Evolutionary conservation across 2,797 vertebrate species (phyloP).

Genomic region (Sternarchorhynchus goeldii): DNA sequence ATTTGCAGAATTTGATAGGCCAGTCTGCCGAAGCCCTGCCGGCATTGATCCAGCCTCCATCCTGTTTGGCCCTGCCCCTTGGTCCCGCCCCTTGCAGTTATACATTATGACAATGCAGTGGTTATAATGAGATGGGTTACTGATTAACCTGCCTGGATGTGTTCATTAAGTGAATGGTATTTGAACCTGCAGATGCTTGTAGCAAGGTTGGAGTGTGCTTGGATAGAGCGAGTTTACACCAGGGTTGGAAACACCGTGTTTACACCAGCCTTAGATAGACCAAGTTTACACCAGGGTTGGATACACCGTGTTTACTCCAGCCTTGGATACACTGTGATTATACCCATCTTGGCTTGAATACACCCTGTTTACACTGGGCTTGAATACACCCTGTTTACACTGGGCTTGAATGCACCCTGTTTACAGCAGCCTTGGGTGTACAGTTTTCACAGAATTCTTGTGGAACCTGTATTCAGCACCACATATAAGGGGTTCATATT

Average conservation of each 20-base stretch:
- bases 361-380: too few species aligned
- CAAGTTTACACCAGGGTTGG: too few species aligned
- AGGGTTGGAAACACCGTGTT: too few species aligned
- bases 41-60: constrained; percentile 33
- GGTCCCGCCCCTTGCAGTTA: constrained; percentile 14
- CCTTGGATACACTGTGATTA: too few species aligned
- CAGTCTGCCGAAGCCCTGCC: constrained; percentile 26
- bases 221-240: too few species aligned
- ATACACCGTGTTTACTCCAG: too few species aligned
- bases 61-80: background rate
- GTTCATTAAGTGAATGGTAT: background rate
- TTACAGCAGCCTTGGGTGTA: background rate
- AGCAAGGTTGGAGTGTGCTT: background rate
- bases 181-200: too few species aligned
- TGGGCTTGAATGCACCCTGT: too few species aligned
- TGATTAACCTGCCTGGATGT: constrained; percentile 8
- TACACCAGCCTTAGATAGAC: too few species aligned
- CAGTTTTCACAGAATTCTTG: background rate
- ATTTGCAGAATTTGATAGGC: constrained; percentile 45
- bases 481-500: background rate
- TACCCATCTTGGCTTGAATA: too few species aligned
- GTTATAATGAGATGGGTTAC: constrained; percentile 40
- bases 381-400: too few species aligned
- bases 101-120: constrained; percentile 10
- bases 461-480: too few species aligned